These are phyloP conservation scores for Naja naja DNA, from an alignment of 2,113 vertebrate species.

Conservation along the genomic window DNA sequence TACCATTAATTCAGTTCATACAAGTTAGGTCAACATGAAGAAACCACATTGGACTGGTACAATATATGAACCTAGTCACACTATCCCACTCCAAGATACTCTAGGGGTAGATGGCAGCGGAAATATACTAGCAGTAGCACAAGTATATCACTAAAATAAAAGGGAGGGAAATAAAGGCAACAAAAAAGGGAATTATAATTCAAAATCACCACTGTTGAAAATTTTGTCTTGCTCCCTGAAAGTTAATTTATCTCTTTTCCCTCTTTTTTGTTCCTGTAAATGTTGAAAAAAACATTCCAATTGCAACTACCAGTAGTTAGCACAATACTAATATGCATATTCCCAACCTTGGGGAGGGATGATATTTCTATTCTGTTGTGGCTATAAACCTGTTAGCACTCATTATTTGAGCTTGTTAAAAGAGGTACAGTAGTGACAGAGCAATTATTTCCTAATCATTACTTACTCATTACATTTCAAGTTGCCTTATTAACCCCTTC, in stretches of 20 bases:
- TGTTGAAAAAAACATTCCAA: background rate
- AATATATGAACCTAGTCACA: background rate
- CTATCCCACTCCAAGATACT: background rate
- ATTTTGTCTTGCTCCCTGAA: background rate
- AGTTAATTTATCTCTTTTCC: background rate
- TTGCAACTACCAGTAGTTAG: background rate
- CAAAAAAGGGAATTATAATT: background rate
- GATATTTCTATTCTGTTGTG: background rate
- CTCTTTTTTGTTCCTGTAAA: background rate
- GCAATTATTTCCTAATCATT: slow-evolving; percentile 68
- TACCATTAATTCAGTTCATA: background rate
- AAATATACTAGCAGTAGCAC: background rate
- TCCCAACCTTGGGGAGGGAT: background rate
- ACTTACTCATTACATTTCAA: slow-evolving; percentile 69
- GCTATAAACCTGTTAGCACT: background rate
- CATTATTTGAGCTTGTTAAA: background rate
- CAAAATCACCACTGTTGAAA: background rate
- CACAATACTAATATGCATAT: background rate
- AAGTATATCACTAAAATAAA: background rate
- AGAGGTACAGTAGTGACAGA: slow-evolving; percentile 44
- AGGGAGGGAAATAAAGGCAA: background rate
- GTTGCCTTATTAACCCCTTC: slow-evolving; percentile 60
- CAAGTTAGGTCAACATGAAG: background rate
- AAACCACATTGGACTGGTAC: background rate
- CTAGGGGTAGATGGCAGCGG: background rate